Evolutionary conservation across 2,888 invertebrate genomes (phyloP).

Genomic region (Piscicola geometra): DNA sequence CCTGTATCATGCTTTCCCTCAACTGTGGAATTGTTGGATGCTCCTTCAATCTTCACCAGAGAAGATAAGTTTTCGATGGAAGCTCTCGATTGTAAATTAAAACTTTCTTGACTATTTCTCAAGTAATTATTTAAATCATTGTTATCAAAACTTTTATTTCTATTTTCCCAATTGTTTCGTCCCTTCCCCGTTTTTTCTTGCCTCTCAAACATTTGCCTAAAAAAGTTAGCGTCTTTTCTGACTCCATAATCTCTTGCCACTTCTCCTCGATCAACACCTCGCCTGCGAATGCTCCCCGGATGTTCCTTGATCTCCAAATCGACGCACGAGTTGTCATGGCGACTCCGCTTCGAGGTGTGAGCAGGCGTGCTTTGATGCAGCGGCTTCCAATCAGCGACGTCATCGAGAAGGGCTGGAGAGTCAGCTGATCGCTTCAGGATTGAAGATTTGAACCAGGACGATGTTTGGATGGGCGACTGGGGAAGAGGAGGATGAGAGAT

Average conservation of each 20-base stretch:
- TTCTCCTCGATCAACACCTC: too few relatives aligned
- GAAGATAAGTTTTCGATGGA: not conserved
- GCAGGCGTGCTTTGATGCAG: not conserved
- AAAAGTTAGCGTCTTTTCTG: too few relatives aligned
- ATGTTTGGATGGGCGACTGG: not conserved
- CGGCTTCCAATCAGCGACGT: not conserved
- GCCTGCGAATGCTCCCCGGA: too few relatives aligned
- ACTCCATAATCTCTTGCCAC: too few relatives aligned
- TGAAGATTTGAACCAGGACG: too few relatives aligned
- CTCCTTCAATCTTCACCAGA: not conserved
- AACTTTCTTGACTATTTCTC: too few relatives aligned
- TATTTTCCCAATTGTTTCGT: not conserved
- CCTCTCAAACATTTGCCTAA: too few relatives aligned
- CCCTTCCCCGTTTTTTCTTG: too few relatives aligned
- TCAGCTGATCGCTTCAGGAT: conserved; percentile 6
- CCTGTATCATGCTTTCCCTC: not conserved
- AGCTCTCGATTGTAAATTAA: too few relatives aligned
- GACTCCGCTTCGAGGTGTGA: not conserved
- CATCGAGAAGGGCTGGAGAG: not conserved
- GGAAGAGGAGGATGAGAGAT: too few relatives aligned
- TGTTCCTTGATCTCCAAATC: conserved; percentile 12
- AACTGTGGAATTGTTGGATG: not conserved
- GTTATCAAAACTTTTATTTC: not conserved
- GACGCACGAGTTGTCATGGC: not conserved
- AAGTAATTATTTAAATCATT: too few relatives aligned